Percentiles rank a stretch among this genome's conserved stretches.
Evolutionary conservation across 1,140 invertebrate genomes (phyloP).

Genomic region (Drosophila pseudoananassae): DNA sequence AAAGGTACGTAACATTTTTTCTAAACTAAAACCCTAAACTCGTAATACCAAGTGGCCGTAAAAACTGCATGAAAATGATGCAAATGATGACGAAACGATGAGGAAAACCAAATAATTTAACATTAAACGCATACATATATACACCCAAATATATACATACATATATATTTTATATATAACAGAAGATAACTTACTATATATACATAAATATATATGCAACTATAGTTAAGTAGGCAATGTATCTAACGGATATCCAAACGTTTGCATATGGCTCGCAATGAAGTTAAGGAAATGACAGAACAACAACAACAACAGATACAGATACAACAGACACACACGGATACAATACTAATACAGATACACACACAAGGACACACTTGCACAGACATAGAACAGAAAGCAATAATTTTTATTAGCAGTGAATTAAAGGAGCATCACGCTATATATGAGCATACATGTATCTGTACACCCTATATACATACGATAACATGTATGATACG

Average conservation of each 20-base stretch:
- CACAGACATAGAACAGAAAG: conserved; percentile 64
- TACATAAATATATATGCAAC: conserved; percentile 64
- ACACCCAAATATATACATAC: conserved; percentile 53
- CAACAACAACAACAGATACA: conserved; percentile 22
- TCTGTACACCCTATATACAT: conserved; percentile 1
- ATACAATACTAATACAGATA: conserved; percentile 16
- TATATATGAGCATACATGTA: conserved; percentile 41
- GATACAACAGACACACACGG: conserved; percentile 16
- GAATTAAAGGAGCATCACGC: conserved; percentile 60
- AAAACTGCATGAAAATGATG: conserved; percentile 8
- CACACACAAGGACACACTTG: conserved; percentile 18
- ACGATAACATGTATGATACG: conserved; percentile 38
- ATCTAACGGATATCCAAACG: conserved; percentile 69
- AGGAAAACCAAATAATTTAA: conserved; percentile 42
- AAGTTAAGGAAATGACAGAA: conserved; percentile 64
- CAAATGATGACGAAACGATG: conserved; percentile 35
- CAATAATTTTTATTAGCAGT: conserved; percentile 74
- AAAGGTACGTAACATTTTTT: conserved; percentile 74
- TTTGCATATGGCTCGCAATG: conserved; percentile 76
- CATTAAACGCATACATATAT: conserved; percentile 62
- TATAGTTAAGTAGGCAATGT: conserved; percentile 77
- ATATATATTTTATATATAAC: conserved; percentile 73
- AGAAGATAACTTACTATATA: conserved; percentile 52
- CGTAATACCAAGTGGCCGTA: conserved; percentile 49
- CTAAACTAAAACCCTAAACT: conserved; percentile 62